Percentiles rank a stretch among this genome's conserved stretches.
These are phyloP conservation scores for Bombus turneri DNA, from an alignment of 1,140 invertebrate genomes.

Conservation along the genomic window DNA sequence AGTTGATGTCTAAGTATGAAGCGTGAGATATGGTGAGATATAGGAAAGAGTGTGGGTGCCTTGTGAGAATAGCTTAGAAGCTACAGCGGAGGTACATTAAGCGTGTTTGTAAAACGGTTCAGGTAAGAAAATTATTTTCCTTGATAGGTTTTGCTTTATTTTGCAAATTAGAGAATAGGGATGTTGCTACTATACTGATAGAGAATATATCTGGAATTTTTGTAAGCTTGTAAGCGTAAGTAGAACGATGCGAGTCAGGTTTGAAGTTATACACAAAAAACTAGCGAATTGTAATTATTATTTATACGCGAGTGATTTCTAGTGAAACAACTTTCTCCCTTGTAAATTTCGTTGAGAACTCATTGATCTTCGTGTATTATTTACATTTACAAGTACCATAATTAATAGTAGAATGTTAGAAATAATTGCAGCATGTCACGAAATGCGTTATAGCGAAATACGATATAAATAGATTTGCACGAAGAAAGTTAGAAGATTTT, in stretches of 20 bases:
- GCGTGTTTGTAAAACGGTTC: too few relatives aligned
- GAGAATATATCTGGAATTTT: background rate
- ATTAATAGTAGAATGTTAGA: background rate
- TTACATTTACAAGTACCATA: conserved; percentile 5
- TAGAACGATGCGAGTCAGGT: background rate
- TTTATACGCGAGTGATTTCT: background rate
- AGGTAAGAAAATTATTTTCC: too few relatives aligned
- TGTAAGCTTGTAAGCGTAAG: background rate
- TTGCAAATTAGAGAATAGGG: too few relatives aligned
- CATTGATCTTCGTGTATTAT: background rate
- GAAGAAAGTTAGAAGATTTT: background rate
- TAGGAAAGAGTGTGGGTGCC: too few relatives aligned
- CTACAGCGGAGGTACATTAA: background rate
- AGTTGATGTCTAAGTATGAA: background rate
- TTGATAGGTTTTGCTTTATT: too few relatives aligned
- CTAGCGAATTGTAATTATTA: background rate
- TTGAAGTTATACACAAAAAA: background rate
- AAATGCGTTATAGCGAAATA: background rate
- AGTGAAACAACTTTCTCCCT: background rate
- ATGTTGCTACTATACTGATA: too few relatives aligned
- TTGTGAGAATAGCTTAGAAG: background rate
- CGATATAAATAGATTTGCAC: background rate
- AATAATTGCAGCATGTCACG: background rate
- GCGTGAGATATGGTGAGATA: background rate
- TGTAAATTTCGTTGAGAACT: background rate